Percentiles rank a stretch among this genome's conserved stretches.
These are phyloP conservation scores for Mormyrus proboscirostris DNA, from an alignment of 2,797 vertebrate species.

Conservation along the genomic window DNA sequence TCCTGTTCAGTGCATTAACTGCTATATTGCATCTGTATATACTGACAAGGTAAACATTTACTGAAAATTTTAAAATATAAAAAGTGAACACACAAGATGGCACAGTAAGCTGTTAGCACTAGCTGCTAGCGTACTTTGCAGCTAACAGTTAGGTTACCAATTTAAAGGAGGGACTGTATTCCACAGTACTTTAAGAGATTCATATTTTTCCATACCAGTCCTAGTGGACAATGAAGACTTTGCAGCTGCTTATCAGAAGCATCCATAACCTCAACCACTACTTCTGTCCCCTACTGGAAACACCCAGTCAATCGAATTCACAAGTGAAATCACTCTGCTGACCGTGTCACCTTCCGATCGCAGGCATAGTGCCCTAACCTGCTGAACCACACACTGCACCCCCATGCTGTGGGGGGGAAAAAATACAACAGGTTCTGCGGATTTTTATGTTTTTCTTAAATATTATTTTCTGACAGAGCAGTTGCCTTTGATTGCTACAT, in stretches of 20 bases:
- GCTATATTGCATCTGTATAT: neutral
- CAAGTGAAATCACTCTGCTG: neutral
- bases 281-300: neutral
- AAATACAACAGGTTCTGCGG: neutral
- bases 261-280: neutral
- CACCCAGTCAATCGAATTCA: neutral
- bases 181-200: neutral
- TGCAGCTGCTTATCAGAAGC: neutral
- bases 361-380: neutral
- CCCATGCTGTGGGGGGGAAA: neutral
- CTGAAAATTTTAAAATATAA: neutral
- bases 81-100: neutral
- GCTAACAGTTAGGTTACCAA: neutral
- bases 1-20: neutral
- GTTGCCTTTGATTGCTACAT: neutral
- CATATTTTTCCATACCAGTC: neutral
- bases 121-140: neutral
- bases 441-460: neutral
- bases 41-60: neutral
- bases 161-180: neutral
- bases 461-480: neutral
- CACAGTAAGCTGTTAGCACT: neutral
- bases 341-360: neutral
- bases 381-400: neutral
- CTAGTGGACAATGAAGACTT: neutral